phyloP scores from a whole-genome alignment of 2,797 vertebrate genomes.

The Sebastiscus tertius region DNA sequence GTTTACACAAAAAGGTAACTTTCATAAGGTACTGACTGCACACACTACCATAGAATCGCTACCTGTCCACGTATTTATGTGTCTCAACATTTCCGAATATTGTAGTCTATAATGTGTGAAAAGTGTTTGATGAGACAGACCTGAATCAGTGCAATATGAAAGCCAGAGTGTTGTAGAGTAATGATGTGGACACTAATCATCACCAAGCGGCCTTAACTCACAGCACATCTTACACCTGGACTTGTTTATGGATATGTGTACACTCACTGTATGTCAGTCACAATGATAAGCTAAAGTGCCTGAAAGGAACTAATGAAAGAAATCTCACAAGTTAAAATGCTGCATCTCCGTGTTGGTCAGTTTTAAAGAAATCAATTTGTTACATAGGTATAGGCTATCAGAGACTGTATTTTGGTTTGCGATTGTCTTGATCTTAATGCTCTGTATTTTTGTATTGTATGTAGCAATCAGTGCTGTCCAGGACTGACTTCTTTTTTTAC shows the following conservation, averaged over 20 bases:
- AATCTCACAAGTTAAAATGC: constrained; percentile 1
- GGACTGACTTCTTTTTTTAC: constrained; percentile 28
- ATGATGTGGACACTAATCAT: constrained; percentile 9
- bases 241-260: background rate
- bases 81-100: constrained; percentile 20
- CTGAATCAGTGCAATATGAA: constrained; percentile 36
- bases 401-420: constrained; percentile 28
- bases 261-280: background rate
- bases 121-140: constrained; percentile 7
- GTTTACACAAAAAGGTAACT: constrained; percentile 27
- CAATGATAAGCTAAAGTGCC: constrained; percentile 65
- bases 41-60: constrained; percentile 1
- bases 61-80: constrained; percentile 32
- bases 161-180: constrained; percentile 7
- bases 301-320: constrained; percentile 26
- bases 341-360: background rate
- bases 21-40: constrained; percentile 22
- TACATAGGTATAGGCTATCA: background rate
- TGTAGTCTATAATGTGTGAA: background rate
- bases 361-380: constrained; percentile 13
- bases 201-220: constrained; percentile 56
- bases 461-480: constrained; percentile 5
- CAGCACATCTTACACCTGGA: constrained; percentile 27
- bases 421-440: constrained; percentile 9
- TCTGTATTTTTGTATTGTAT: constrained; percentile 37